Evolutionary conservation across 2,888 invertebrate species (phyloP).

Genomic region (Celastrina argiolus): DNA sequence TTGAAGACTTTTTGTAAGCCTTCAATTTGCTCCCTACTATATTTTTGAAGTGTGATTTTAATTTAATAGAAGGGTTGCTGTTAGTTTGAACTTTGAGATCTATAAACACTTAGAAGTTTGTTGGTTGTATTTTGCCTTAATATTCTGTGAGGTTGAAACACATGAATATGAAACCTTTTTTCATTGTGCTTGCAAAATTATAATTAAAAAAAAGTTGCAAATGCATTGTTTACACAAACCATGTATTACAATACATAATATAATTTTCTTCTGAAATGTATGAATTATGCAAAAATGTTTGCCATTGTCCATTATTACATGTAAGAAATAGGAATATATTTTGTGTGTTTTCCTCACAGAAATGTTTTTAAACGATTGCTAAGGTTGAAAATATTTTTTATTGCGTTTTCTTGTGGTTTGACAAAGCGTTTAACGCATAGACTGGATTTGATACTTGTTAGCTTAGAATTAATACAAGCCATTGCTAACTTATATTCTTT

Average conservation of each 20-base stretch:
- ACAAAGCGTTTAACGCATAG: constrained; percentile 6
- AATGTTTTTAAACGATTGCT: constrained; percentile 19
- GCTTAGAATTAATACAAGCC: not conserved
- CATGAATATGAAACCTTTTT: not conserved
- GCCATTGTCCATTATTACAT: too few relatives aligned
- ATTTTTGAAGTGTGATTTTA: constrained; percentile 10
- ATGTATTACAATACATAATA: too few relatives aligned
- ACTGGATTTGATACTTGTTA: constrained; percentile 9
- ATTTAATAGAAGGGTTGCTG: constrained; percentile 2
- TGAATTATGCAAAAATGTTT: too few relatives aligned
- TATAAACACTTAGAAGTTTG: constrained; percentile 1
- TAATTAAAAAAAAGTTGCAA: too few relatives aligned
- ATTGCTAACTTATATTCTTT: not conserved
- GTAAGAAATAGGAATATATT: too few relatives aligned
- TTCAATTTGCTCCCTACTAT: not conserved
- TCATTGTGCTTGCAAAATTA: too few relatives aligned
- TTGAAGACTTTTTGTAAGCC: not conserved
- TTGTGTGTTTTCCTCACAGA: constrained; percentile 1
- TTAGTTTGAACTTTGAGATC: constrained; percentile 20
- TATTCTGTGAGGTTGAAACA: constrained; percentile 10
- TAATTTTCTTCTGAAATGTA: too few relatives aligned
- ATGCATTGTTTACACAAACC: too few relatives aligned
- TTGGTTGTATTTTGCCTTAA: constrained; percentile 20
- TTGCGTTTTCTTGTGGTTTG: constrained; percentile 15
- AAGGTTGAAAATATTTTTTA: not conserved